Conservation (phyloP, 2,888 invertebrate species). For the Morpho achilles region DNA sequence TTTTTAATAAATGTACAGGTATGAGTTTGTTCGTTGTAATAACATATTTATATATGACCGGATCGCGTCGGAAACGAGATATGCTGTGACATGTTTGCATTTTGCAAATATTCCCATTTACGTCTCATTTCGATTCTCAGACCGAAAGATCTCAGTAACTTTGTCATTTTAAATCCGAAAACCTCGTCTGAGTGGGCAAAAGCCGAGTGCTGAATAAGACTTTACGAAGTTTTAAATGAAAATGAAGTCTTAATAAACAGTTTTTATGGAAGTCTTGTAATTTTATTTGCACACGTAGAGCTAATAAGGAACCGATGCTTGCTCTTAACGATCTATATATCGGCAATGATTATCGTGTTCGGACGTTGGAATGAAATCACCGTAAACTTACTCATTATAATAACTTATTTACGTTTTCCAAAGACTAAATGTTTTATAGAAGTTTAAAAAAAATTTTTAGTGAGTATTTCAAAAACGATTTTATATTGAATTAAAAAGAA, state of each 20-base stretch:
- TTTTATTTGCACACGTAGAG: conserved; percentile 72
- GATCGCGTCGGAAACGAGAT: conserved; percentile 61
- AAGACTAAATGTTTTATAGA: too few relatives aligned
- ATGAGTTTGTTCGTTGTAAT: conserved; percentile 10
- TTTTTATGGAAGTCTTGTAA: conserved; percentile 69
- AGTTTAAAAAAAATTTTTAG: too few relatives aligned
- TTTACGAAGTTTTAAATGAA: conserved; percentile 72
- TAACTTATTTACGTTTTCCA: too few relatives aligned
- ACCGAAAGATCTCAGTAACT: conserved; percentile 50
- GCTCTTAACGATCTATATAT: conserved; percentile 56
- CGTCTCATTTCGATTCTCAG: conserved; percentile 58
- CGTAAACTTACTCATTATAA: conserved; percentile 28
- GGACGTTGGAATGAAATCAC: conserved; percentile 55
- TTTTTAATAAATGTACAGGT: conserved; percentile 7
- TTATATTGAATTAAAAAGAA: too few relatives aligned
- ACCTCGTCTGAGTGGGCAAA: conserved; percentile 54
- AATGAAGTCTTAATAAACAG: conserved; percentile 74
- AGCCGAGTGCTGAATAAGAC: conserved; percentile 59
- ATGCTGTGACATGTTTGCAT: conserved; percentile 52
- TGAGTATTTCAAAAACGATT: too few relatives aligned
- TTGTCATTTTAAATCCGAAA: conserved; percentile 68
- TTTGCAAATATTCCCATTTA: conserved; percentile 64
- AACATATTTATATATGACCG: conserved; percentile 51
- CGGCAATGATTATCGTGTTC: conserved; percentile 52
- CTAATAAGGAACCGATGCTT: conserved; percentile 70